Percentiles rank a stretch among this genome's conserved stretches.
phyloP scores from a whole-genome alignment of 2,888 invertebrate genomes.

The Ochlodes sylvanus region DNA sequence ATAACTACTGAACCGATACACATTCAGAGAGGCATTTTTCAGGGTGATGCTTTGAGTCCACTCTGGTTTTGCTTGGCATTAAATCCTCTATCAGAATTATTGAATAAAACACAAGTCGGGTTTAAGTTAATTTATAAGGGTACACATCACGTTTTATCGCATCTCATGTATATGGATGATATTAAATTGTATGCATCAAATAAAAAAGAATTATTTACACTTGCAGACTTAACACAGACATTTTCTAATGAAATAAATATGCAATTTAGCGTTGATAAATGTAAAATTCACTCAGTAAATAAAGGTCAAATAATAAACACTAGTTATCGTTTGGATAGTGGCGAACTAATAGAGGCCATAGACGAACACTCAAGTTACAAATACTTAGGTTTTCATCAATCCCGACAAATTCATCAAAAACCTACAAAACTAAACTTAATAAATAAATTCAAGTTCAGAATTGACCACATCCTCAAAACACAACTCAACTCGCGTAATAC shows the following conservation, averaged over 20 bases:
- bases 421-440: background rate
- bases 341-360: background rate
- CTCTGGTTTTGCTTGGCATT: no score
- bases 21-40: constrained; percentile 2
- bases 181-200: constrained; percentile 2
- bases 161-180: no score
- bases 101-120: background rate
- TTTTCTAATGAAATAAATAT: no score
- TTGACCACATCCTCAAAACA: background rate
- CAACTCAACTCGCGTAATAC: background rate
- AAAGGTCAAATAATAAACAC: no score
- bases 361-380: background rate
- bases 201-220: background rate
- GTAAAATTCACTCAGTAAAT: no score
- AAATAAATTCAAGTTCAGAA: background rate
- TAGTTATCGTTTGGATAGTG: background rate
- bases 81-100: background rate
- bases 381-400: background rate
- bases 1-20: constrained; percentile 1
- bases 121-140: background rate
- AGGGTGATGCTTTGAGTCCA: background rate
- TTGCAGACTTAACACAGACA: background rate
- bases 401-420: background rate
- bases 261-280: no score
- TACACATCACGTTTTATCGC: background rate